These are phyloP conservation scores for Cepaea nemoralis DNA, from an alignment of 1,140 invertebrate genomes.

Conservation along the genomic window DNA sequence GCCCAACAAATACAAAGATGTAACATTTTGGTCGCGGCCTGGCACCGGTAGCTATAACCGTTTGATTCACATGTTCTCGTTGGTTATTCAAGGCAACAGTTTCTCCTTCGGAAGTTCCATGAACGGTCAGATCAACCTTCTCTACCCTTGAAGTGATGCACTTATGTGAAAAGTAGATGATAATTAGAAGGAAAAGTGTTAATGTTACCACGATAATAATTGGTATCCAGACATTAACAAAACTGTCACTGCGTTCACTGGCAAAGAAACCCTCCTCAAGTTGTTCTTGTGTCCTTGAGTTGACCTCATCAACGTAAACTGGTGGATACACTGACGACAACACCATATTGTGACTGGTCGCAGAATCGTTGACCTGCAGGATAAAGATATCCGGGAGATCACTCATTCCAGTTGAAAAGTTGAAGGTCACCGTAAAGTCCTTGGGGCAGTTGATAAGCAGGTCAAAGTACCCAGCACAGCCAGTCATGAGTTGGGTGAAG, in stretches of 20 bases:
- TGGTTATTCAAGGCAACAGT: conserved; percentile 46
- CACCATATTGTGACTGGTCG: conserved; percentile 51
- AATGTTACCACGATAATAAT: conserved; percentile 50
- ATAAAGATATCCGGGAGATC: conserved; percentile 59
- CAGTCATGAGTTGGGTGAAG: conserved; percentile 56
- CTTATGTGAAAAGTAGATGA: conserved; percentile 46
- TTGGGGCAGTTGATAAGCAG: conserved; percentile 56
- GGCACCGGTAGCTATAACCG: conserved; percentile 7
- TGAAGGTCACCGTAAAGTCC: conserved; percentile 54
- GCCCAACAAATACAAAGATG: conserved; percentile 47
- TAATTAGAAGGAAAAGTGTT: conserved; percentile 41
- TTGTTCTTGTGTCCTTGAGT: conserved; percentile 39
- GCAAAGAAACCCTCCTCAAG: background rate
- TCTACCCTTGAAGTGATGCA: conserved; percentile 35
- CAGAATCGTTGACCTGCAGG: conserved; percentile 58
- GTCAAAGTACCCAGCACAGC: conserved; percentile 55
- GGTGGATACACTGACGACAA: conserved; percentile 53
- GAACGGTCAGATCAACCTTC: background rate
- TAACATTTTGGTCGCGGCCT: conserved; percentile 42
- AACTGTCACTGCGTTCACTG: background rate
- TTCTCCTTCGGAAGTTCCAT: background rate
- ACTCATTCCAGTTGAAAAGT: conserved; percentile 44
- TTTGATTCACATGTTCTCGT: conserved; percentile 11
- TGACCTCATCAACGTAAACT: conserved; percentile 23
- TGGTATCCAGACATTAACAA: conserved; percentile 50